Evolutionary conservation across 2,113 vertebrate species (phyloP).

Genomic region (Rhegmatorhina hoffmannsi): DNA sequence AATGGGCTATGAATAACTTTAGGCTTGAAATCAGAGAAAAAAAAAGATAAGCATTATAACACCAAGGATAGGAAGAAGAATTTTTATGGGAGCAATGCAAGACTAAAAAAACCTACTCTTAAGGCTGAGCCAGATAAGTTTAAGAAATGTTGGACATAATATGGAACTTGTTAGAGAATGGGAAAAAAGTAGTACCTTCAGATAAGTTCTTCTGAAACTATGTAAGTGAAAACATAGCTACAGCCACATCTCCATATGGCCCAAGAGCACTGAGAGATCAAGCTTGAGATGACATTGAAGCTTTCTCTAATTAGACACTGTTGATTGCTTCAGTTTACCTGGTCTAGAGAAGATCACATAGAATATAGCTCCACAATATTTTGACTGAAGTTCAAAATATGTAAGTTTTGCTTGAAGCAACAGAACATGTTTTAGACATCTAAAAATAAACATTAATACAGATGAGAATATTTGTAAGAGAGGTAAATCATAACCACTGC

Average conservation of each 20-base stretch:
- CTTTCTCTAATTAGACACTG: background rate
- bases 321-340: background rate
- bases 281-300: background rate
- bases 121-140: background rate
- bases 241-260: background rate
- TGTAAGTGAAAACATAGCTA: background rate
- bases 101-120: background rate
- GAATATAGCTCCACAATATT: background rate
- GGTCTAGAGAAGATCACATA: background rate
- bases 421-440: background rate
- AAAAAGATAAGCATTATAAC: background rate
- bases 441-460: background rate
- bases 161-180: background rate
- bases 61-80: background rate
- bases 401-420: background rate
- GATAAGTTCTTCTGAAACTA: background rate
- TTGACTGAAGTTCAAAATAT: background rate
- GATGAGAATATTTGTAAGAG: background rate
- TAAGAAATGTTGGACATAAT: background rate
- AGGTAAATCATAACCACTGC: background rate
- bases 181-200: background rate
- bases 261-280: background rate
- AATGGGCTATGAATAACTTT: conserved; percentile 16
- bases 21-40: background rate
- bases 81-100: background rate